Conservation (phyloP, 1,140 invertebrate genomes). For the Zaprionus capensis region DNA sequence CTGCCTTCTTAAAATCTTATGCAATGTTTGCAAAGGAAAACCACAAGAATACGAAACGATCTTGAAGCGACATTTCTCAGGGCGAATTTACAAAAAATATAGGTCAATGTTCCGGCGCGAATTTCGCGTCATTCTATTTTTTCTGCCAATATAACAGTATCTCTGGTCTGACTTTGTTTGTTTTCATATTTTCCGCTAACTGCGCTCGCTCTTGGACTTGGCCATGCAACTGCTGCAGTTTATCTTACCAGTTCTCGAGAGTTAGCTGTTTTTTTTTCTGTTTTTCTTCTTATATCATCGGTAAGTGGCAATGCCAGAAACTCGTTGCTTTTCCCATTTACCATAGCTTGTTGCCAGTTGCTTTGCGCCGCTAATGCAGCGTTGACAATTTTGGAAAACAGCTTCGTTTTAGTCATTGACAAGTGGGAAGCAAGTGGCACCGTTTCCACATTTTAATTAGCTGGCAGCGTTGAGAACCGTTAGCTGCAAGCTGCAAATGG, state of each 20-base stretch:
- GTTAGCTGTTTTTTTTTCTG: neutral
- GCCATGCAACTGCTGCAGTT: constrained; percentile 71
- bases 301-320: constrained; percentile 53
- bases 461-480: constrained; percentile 19
- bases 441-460: constrained; percentile 2
- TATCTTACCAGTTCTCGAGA: constrained; percentile 15
- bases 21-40: constrained; percentile 68
- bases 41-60: constrained; percentile 28
- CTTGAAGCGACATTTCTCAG: constrained; percentile 43
- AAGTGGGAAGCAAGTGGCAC: constrained; percentile 25
- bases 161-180: constrained; percentile 19
- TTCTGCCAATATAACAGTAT: constrained; percentile 74
- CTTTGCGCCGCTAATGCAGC: constrained; percentile 35
- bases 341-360: too few species aligned
- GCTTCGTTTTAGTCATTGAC: constrained; percentile 31
- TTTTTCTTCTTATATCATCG: constrained; percentile 31
- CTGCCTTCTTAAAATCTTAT: constrained; percentile 51
- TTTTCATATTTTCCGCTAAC: constrained; percentile 43
- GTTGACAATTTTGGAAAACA: constrained; percentile 54
- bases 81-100: constrained; percentile 39
- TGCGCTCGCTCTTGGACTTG: constrained; percentile 77
- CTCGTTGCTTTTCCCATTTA: constrained; percentile 32
- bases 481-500: constrained; percentile 22
- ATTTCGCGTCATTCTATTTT: constrained; percentile 48
- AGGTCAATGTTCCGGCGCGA: constrained; percentile 68